phyloP scores from a whole-genome alignment of 2,888 invertebrate species.

The Pimpla rufipes region DNA sequence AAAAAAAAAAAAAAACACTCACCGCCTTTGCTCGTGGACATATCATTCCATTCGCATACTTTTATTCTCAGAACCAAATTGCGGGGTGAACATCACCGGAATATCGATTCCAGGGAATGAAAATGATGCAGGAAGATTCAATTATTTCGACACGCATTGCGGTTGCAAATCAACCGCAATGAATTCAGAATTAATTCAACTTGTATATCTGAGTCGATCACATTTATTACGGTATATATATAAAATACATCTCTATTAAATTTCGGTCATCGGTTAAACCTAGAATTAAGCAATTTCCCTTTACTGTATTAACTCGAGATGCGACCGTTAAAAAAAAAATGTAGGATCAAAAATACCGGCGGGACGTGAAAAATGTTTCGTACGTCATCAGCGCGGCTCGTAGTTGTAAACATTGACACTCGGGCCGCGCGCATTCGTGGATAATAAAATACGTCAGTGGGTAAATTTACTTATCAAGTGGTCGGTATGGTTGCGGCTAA shows the following conservation, averaged over 20 bases:
- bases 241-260: neutral
- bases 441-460: slow-evolving; percentile 24
- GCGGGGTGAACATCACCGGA: neutral
- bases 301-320: neutral
- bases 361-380: neutral
- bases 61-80: slow-evolving; percentile 17
- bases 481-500: neutral
- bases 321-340: no score
- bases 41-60: neutral
- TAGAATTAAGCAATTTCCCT: neutral
- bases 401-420: neutral
- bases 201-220: neutral
- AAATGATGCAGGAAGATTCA: neutral
- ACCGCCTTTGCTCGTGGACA: neutral
- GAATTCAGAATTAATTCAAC: neutral
- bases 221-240: neutral
- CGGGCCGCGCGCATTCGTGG: neutral
- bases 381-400: neutral
- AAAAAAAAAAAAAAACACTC: slow-evolving; percentile 17
- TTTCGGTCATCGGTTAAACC: neutral
- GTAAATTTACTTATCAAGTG: slow-evolving; percentile 19
- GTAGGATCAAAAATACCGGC: neutral
- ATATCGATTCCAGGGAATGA: slow-evolving; percentile 11
- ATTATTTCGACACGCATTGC: neutral
- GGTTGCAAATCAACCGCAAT: neutral